Conservation (phyloP, 1,140 invertebrate genomes). For the Aphaenogaster rudis region DNA sequence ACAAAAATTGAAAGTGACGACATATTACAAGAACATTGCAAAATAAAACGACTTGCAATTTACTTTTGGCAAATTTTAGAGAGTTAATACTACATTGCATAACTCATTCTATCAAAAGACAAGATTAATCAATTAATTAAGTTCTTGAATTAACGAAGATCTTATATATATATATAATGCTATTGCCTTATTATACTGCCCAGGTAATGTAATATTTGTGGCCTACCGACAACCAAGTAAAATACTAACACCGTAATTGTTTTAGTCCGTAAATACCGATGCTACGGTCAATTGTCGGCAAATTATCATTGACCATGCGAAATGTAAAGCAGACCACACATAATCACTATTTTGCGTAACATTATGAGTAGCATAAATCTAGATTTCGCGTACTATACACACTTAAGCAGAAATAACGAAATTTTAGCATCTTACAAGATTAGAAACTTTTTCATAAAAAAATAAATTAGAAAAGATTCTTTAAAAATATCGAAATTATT, state of each 20-base stretch:
- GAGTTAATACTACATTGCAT: not conserved
- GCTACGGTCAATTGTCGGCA: slow-evolving; percentile 14
- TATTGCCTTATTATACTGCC: not conserved
- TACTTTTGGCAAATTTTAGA: not conserved
- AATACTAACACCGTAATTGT: not conserved
- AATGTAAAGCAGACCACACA: not conserved
- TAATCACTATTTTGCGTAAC: not conserved
- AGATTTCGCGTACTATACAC: not conserved
- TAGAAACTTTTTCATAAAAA: not conserved
- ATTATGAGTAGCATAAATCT: not conserved
- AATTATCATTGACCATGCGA: not conserved
- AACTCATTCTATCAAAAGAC: not conserved
- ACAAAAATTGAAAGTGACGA: not conserved
- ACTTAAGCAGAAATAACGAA: not conserved
- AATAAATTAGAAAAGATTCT: not conserved
- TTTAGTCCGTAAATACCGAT: not conserved
- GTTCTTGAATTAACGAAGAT: not conserved
- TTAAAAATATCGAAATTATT: not conserved
- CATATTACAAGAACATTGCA: not conserved
- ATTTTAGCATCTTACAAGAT: not conserved
- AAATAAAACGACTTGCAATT: not conserved
- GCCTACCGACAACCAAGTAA: not conserved
- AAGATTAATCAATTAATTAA: not conserved
- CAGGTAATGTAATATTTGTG: not conserved
- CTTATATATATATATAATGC: not conserved